Evolutionary conservation across 2,113 vertebrate species (phyloP).

Genomic region (Cepphus grylle): DNA sequence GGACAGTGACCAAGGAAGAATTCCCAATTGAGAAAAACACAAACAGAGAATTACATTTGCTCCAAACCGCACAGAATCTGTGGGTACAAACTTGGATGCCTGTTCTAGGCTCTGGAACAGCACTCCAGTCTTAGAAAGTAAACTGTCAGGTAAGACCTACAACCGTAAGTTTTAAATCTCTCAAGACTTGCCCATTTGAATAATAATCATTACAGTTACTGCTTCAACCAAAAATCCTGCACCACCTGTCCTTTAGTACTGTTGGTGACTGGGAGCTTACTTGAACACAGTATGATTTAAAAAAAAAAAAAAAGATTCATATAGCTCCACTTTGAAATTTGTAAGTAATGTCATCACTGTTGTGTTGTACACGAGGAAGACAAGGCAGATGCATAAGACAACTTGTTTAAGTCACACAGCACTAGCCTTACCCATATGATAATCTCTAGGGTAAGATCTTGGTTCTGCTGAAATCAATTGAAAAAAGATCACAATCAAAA

Average conservation of each 20-base stretch:
- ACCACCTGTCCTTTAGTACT: not conserved
- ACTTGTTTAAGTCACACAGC: not conserved
- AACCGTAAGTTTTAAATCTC: not conserved
- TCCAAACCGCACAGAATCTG: not conserved
- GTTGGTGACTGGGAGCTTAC: not conserved
- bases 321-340: not conserved
- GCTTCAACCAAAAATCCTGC: not conserved
- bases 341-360: not conserved
- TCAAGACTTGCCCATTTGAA: not conserved
- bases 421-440: not conserved
- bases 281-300: not conserved
- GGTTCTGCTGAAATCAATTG: not conserved
- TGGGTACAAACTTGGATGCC: not conserved
- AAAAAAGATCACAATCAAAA: not conserved
- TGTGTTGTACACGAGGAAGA: not conserved
- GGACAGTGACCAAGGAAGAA: not conserved
- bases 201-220: not conserved
- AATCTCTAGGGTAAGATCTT: not conserved
- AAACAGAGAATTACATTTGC: not conserved
- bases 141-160: not conserved
- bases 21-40: not conserved
- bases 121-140: not conserved
- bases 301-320: not conserved
- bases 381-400: not conserved
- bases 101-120: not conserved